Percentiles rank a stretch among this genome's conserved stretches.
Conservation (phyloP, 2,113 vertebrate species). For the Opisthocomus hoazin region DNA sequence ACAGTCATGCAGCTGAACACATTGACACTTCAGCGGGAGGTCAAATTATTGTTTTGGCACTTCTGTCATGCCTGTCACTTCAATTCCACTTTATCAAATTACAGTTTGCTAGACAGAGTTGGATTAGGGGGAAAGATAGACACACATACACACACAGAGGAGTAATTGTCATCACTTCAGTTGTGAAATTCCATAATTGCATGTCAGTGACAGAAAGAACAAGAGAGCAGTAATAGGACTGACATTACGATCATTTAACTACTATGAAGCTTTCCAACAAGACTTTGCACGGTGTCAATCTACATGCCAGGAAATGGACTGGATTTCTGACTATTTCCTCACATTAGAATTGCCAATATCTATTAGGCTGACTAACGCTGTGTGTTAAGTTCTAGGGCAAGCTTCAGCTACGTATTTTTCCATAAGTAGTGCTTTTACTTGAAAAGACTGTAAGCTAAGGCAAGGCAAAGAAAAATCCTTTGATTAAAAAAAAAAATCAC, state of each 20-base stretch:
- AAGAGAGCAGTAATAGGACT: background rate
- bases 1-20: background rate
- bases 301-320: background rate
- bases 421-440: background rate
- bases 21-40: constrained; percentile 47
- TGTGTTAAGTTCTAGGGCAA: background rate
- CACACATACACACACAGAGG: background rate
- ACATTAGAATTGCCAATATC: background rate
- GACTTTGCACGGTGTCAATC: background rate
- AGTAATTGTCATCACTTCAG: constrained; percentile 44
- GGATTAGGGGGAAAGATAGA: constrained; percentile 39
- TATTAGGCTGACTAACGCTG: background rate
- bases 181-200: constrained; percentile 64
- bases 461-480: background rate
- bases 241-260: background rate
- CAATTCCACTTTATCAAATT: constrained; percentile 68
- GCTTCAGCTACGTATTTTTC: background rate
- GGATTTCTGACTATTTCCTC: background rate
- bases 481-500: background rate
- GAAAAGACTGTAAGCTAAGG: background rate
- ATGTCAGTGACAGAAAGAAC: constrained; percentile 39
- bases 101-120: constrained; percentile 55
- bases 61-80: constrained; percentile 65
- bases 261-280: background rate
- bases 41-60: constrained; percentile 65